These are phyloP conservation scores for Drosophila yooni DNA, from an alignment of 2,888 invertebrate species.

Conservation along the genomic window DNA sequence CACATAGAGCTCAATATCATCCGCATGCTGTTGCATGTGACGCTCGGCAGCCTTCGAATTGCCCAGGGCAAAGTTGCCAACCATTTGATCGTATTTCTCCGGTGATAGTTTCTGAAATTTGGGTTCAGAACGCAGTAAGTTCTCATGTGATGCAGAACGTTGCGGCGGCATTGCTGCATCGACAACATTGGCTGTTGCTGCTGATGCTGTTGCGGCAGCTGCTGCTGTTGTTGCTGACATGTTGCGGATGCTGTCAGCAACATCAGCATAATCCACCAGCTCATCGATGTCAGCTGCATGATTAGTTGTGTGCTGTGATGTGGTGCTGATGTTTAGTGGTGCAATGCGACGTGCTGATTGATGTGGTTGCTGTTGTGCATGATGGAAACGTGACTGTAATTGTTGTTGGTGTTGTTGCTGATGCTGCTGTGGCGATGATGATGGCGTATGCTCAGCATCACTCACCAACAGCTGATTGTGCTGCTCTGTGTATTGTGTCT, in stretches of 20 bases:
- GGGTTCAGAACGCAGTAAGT: slow-evolving; percentile 81
- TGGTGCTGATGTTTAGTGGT: slow-evolving; percentile 58
- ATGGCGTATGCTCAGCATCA: slow-evolving; percentile 64
- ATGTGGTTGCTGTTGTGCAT: slow-evolving; percentile 57
- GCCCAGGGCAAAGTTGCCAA: slow-evolving; percentile 73
- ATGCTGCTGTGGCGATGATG: slow-evolving; percentile 48
- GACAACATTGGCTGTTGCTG: slow-evolving; percentile 32
- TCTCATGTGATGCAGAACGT: slow-evolving; percentile 79
- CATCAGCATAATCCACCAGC: slow-evolving; percentile 81
- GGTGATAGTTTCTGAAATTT: slow-evolving; percentile 84
- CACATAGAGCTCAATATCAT: slow-evolving; percentile 83
- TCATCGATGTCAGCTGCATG: slow-evolving; percentile 72
- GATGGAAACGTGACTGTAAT: slow-evolving; percentile 65
- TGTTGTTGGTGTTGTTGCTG: slow-evolving; percentile 48
- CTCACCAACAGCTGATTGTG: slow-evolving; percentile 78
- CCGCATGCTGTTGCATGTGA: slow-evolving; percentile 77
- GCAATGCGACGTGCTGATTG: slow-evolving; percentile 72
- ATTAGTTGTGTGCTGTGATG: slow-evolving; percentile 57
- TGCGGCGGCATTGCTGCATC: slow-evolving; percentile 50
- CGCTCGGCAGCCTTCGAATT: slow-evolving; percentile 63
- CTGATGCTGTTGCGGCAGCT: slow-evolving; percentile 18
- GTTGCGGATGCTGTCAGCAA: slow-evolving; percentile 80
- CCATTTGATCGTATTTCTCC: slow-evolving; percentile 82
- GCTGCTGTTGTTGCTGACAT: slow-evolving; percentile 55
- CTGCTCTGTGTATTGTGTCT: slow-evolving; percentile 52